Evolutionary conservation across 2,113 vertebrate species (phyloP).

Genomic region (Cichladusa arquata): DNA sequence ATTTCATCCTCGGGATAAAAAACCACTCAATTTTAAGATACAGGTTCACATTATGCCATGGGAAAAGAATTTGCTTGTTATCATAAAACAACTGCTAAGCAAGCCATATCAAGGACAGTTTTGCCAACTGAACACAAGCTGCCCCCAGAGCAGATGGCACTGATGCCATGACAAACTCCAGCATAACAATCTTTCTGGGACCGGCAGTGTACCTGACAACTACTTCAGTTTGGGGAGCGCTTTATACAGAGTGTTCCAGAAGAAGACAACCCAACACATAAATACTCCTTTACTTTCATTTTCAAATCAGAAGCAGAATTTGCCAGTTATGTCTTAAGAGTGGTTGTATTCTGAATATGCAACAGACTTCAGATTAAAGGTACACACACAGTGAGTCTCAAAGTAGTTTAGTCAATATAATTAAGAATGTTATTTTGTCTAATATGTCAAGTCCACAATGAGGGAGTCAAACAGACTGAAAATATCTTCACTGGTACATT

Average conservation of each 20-base stretch:
- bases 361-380: not conserved
- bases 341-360: not conserved
- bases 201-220: not conserved
- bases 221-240: fast-evolving
- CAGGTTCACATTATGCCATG: not conserved
- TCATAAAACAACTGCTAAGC: not conserved
- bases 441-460: not conserved
- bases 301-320: not conserved
- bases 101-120: not conserved
- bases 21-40: not conserved
- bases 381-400: not conserved
- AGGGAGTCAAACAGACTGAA: not conserved
- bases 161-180: not conserved
- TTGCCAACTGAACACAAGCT: not conserved
- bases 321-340: not conserved
- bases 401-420: not conserved
- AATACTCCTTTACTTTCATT: not conserved
- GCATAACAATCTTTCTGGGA: not conserved
- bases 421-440: not conserved
- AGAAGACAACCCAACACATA: not conserved
- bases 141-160: not conserved
- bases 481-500: not conserved
- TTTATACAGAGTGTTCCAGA: not conserved
- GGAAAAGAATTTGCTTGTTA: not conserved
- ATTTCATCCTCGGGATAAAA: not conserved